Evolutionary conservation across 2,888 invertebrate genomes (phyloP), one percentile per base, ranked within the genome.

Genomic region (Nesidiocoris tenuis): DNA sequence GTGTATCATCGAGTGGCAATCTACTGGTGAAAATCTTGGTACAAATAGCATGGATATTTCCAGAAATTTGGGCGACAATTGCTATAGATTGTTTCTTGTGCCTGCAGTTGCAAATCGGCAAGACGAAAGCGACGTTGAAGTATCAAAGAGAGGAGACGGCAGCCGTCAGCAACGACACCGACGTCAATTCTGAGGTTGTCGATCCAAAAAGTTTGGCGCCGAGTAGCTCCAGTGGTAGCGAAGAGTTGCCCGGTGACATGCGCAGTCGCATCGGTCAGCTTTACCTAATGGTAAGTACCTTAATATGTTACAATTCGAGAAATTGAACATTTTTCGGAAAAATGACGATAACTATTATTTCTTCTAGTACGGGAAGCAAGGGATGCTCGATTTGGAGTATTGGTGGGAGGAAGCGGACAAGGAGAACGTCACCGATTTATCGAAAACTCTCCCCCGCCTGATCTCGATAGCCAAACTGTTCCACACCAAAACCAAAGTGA

Each of bases 301-400:
- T 39, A 1, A 16, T 19, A 17, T 39, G 5, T 25, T 3, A 25
- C 16, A 17, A 54, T 3, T 19, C n/a, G n/a, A n/a, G n/a, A n/a
- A n/a, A n/a, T n/a, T n/a, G n/a, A n/a, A n/a, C n/a, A n/a, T n/a
- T n/a, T n/a, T n/a, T n/a, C n/a, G n/a, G n/a, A n/a, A n/a, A n/a
- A n/a, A n/a, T n/a, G n/a, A n/a, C n/a, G n/a, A n/a, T n/a, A n/a
- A n/a, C n/a, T n/a, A n/a, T n/a, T n/a, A n/a, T n/a, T n/a, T n/a
- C n/a, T 72, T 61, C 5, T 21, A 72, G 72, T 68, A 56, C 83
- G 92, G 92, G 17, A 86, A 87, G 75, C 90, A 93, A 77, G 90
- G 91, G 0, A 91, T 90, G 83, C 83, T 94, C 25, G 87, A 89
- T 76, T 83, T 94, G 22, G 92, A 94, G 83, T 94, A 94, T 83